Evolutionary conservation across 2,797 vertebrate species (phyloP), one percentile per base, ranked within the genome.

Genomic region (Pipistrellus kuhlii): DNA sequence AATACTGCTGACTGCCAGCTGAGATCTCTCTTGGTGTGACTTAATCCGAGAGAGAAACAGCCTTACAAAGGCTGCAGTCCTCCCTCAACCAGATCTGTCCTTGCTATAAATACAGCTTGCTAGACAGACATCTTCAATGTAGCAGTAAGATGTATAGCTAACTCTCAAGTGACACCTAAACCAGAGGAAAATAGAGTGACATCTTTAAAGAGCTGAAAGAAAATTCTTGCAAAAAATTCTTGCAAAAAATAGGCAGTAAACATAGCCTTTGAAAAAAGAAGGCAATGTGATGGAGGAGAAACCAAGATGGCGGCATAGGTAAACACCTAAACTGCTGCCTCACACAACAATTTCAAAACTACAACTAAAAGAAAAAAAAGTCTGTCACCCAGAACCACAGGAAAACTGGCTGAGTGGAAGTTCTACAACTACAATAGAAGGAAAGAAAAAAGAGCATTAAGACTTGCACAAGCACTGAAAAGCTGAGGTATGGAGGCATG

Each of bases 151-250:
- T 35, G 3, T 9, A 18, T 5, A 55, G 71, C 30, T 30, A 57
- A 46, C 84, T 84, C 59, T 66, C 27, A 44, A 44, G 32, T 53
- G 35, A 41, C 35, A 51, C 0, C 8, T 55, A 21, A 55, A 21
- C 20, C 53, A 21, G 27, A 62, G 57, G 57, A 59, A 59, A 59
- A 59, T 13, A 59, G 11, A 82, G 59, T 51, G 53, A 48, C 46
- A 84, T 44, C 30, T 84, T 55, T 68, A 76, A 84, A 83, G 69
- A 6, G 68, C 44, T 55, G 32, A 66, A 68, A 76, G 80, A 91
- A 66, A 76, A 84, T 27, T 21, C 89, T 71, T 76, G 32, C 89
- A 55, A 66, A 91, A 66, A 76, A 84, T 27, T 21, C 89, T 71
- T 76, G 32, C 89, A 55, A 66, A n/a, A n/a, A n/a, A 27, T 20